phyloP scores from a whole-genome alignment of 2,888 invertebrate genomes.

The Agonopterix heracliana region DNA sequence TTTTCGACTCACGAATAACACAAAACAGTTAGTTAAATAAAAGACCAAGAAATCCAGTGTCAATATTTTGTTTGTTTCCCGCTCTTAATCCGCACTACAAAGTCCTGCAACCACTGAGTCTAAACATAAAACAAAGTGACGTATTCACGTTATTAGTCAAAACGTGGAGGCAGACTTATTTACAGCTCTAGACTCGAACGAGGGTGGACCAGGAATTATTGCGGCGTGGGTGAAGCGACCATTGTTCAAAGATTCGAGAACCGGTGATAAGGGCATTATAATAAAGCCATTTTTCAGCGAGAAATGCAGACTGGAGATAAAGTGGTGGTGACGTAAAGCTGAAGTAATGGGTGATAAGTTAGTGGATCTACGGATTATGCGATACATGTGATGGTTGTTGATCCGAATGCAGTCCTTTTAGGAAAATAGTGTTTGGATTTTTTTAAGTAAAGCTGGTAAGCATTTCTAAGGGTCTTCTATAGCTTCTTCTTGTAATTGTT shows the following conservation, averaged over 20 bases:
- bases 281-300: slow-evolving; percentile 12
- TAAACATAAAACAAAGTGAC: slow-evolving; percentile 4
- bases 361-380: not conserved
- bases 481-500: no score
- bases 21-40: no score
- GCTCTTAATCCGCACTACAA: no score
- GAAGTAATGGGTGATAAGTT: not conserved
- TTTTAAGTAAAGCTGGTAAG: no score
- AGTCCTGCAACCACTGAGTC: no score
- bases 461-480: no score
- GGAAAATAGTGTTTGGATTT: no score
- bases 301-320: slow-evolving; percentile 3
- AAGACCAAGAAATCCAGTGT: no score
- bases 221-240: slow-evolving; percentile 22
- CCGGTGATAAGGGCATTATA: slow-evolving; percentile 9
- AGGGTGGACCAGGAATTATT: slow-evolving; percentile 25
- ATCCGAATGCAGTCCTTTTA: no score
- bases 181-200: slow-evolving; percentile 6
- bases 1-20: no score
- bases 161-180: not conserved
- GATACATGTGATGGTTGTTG: not conserved
- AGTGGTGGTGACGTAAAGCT: slow-evolving; percentile 3
- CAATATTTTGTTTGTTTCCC: no score
- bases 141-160: slow-evolving; percentile 5
- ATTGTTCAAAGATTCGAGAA: slow-evolving; percentile 13